Evolutionary conservation across 2,888 invertebrate genomes (phyloP), one percentile per base, ranked within the genome.

Genomic region (Chaetogeoica ovagalla): DNA sequence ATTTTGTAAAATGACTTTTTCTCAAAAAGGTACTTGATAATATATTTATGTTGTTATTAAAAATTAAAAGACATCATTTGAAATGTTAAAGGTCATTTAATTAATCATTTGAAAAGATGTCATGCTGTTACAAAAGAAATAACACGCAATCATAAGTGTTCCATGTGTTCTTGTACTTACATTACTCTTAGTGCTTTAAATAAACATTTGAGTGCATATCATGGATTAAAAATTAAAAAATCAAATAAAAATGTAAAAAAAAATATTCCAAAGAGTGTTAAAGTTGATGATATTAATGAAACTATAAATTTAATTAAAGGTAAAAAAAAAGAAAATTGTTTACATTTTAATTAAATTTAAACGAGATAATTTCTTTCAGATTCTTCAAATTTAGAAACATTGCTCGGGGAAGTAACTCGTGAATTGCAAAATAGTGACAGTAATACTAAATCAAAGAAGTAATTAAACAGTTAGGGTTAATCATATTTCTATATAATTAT

Each of bases 71-170:
- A 60, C n/a, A 39, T 7, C 7, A 59, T 59, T 66, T 9, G 1
- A 37, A 21, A 66, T 30, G 1, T 59, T 75, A 5, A n/a, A 79
- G 79, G 52, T 19, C 79, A 79, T 71, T 71, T 79, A 63, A 62
- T 79, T 39, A 79, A 71, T 57, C 79, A 79, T 71, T 43, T 79
- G 23, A 79, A 71, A 70, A 71, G 30, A 71, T 79, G 79, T n/a
- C 79, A 79, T 43, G 37, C 79, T n/a, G 70, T 70, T 55, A 55
- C 55, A n/a, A 79, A 71, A 65, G 79, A 79, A 57, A 30, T 43
- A 55, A 71, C 79, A 23, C 37, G 79, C 57, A 65, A 71, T 70
- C 79, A 79, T 79, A 71, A 55, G 43, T 79, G 79, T 23, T 39
- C 37, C 2, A 55, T 70, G 62, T 79, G 79, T 65, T 55, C 71